Evolutionary conservation across 2,888 invertebrate genomes (phyloP), one percentile per base, ranked within the genome.

Genomic region (Chromoteleia sp.): DNA sequence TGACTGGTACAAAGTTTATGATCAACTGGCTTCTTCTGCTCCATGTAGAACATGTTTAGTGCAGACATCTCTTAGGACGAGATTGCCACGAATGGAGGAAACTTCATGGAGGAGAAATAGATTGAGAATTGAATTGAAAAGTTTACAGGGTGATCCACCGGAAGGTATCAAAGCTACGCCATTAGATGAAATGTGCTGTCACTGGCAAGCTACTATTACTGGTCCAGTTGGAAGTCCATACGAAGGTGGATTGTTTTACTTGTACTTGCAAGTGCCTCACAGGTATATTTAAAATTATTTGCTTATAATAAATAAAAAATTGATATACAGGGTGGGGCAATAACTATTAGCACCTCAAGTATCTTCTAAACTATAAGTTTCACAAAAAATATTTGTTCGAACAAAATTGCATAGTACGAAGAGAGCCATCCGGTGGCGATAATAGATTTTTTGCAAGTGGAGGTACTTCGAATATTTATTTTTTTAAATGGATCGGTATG

Each of bases 191-290:
- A 94, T 95, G 92, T 96, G 95, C 87, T 96, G 96, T 88, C 97
- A 98, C 92, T 98, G 98, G 98, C 97, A 98, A 92, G 98, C 98
- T 0, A 96, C 96, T 67, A 97, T 98, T 87, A 95, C 96, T 19
- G 98, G 98, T 0, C 98, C 98, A 6, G 95, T 95, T 29, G 97
- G 97, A 30, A 98, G 97, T 90, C 98, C 98, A 0, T 98, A 98
- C 89, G 98, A 98, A 91, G 98, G 98, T 12, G 98, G 98, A 5
- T 93, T 97, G 74, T 98, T 98, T 92, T 97, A 96, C 89, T 93
- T 98, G 4, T 97, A 97, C 90, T 94, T 98, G 78, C 97, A 97
- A 92, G 96, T 98, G 86, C 97, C 98, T 8, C 95, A 95, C 87
- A 94, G 95, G 94, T 96, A 56, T 14, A 48, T 3, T 39, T 25